phyloP scores from a whole-genome alignment of 35 echinoderm and acorn worm genomes.

The Heliocidaris erythrogramma region DNA sequence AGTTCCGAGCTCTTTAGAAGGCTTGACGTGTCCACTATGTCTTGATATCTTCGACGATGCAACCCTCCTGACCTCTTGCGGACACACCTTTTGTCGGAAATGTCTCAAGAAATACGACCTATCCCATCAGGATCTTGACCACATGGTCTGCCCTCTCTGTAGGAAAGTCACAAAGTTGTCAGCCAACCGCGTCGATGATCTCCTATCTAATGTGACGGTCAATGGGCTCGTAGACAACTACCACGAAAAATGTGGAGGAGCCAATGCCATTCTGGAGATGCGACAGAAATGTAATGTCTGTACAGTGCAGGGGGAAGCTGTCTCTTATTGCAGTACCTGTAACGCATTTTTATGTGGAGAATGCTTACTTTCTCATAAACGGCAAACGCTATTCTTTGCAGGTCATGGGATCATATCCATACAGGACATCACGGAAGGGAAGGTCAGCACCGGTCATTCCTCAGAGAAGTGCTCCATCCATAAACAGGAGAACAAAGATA shows the following conservation, averaged over 20 bases:
- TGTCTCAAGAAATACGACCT: neutral
- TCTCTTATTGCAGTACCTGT: neutral
- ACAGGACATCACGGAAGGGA: neutral
- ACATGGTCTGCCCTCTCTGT: constrained; percentile 17
- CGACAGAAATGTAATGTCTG: neutral
- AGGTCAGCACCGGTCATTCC: neutral
- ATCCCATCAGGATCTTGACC: neutral
- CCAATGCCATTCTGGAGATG: neutral
- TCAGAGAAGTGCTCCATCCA: neutral
- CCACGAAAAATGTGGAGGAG: neutral
- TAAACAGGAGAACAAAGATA: neutral
- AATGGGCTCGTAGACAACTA: neutral
- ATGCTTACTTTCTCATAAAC: neutral
- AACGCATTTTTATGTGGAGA: neutral
- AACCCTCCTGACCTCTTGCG: neutral
- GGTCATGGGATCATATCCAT: neutral
- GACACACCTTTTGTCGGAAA: neutral
- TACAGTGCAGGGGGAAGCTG: neutral
- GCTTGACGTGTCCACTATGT: neutral
- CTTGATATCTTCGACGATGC: neutral
- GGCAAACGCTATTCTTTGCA: neutral
- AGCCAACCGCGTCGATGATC: neutral
- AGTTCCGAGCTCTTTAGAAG: neutral
- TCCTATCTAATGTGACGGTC: neutral
- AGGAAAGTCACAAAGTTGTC: neutral